Percentiles rank a stretch among this genome's conserved stretches.
Evolutionary conservation across 2,888 invertebrate species (phyloP).

Genomic region (Catocala sponsa): DNA sequence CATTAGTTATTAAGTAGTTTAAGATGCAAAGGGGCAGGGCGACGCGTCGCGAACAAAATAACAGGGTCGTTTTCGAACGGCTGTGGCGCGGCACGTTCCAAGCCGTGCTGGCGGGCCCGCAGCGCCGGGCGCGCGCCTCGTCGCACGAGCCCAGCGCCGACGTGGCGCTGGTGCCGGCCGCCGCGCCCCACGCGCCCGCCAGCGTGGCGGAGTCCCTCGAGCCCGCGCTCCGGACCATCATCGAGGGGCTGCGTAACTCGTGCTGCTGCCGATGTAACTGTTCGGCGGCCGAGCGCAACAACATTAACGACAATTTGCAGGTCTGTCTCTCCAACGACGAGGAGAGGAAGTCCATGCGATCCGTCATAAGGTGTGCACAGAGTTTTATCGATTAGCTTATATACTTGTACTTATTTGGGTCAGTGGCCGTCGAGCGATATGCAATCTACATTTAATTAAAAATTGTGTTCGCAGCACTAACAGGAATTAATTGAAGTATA

Average conservation of each 20-base stretch:
- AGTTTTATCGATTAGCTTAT: conserved; percentile 62
- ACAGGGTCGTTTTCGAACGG: conserved; percentile 91
- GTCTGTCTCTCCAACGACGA: conserved; percentile 85
- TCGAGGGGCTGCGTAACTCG: conserved; percentile 73
- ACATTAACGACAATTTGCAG: conserved; percentile 84
- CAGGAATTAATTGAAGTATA: conserved; percentile 54
- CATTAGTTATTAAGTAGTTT: conserved; percentile 78
- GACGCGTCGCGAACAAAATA: conserved; percentile 84
- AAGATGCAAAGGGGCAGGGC: conserved; percentile 84
- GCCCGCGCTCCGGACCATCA: conserved; percentile 76
- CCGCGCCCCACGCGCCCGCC: conserved; percentile 56
- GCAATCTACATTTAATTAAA: conserved; percentile 58
- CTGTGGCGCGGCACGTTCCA: conserved; percentile 91
- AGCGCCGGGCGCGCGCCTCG: conserved; percentile 76
- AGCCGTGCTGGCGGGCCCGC: conserved; percentile 78
- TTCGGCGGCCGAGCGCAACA: conserved; percentile 65
- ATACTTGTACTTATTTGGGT: conserved; percentile 49
- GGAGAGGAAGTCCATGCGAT: conserved; percentile 89
- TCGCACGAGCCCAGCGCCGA: conserved; percentile 72
- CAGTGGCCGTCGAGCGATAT: conserved; percentile 44
- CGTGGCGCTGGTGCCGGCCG: conserved; percentile 54
- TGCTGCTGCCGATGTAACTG: conserved; percentile 85
- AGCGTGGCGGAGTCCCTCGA: conserved; percentile 81
- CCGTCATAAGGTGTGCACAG: conserved; percentile 89
- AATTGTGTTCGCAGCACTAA: conserved; percentile 47